A percentile compares a stretch with the other conserved stretches of the same genome.
Conservation (phyloP, 2,888 invertebrate species). For the Thymelicus lineola region DNA sequence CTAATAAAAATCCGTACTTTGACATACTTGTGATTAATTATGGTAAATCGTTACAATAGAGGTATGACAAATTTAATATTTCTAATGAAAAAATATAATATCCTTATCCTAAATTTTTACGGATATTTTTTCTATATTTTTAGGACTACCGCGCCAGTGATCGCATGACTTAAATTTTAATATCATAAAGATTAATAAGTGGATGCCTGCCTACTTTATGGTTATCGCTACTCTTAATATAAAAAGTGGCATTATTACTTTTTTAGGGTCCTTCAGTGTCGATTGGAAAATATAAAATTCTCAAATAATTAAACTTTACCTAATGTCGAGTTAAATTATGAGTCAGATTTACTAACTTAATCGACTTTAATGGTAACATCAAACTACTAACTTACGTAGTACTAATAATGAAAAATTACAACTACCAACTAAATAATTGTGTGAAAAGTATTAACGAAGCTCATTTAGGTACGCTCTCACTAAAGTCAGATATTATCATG, state of each 20-base stretch:
- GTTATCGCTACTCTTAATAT: conserved; percentile 24
- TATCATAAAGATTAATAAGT: conserved; percentile 32
- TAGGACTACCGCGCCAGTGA: neutral
- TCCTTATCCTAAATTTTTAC: neutral
- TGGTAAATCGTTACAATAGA: no score
- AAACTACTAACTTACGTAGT: no score
- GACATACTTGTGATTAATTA: no score
- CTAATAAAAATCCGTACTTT: no score
- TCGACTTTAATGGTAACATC: no score
- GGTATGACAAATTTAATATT: no score
- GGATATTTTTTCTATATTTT: conserved; percentile 9
- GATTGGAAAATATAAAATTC: conserved; percentile 20
- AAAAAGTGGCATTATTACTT: conserved; percentile 17
- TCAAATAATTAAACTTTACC: neutral
- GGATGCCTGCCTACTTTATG: conserved; percentile 27
- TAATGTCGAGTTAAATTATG: neutral
- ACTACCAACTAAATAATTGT: neutral
- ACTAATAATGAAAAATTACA: no score
- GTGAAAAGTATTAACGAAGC: conserved; percentile 4
- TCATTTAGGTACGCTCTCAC: conserved; percentile 4
- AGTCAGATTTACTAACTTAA: no score
- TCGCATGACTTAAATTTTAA: conserved; percentile 24
- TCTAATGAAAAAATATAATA: neutral
- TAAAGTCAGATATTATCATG: conserved; percentile 11
- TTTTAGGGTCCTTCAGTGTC: conserved; percentile 17